Base-by-base conservation (phyloP, 2,113 vertebrate species). In the Carassius auratus region DNA sequence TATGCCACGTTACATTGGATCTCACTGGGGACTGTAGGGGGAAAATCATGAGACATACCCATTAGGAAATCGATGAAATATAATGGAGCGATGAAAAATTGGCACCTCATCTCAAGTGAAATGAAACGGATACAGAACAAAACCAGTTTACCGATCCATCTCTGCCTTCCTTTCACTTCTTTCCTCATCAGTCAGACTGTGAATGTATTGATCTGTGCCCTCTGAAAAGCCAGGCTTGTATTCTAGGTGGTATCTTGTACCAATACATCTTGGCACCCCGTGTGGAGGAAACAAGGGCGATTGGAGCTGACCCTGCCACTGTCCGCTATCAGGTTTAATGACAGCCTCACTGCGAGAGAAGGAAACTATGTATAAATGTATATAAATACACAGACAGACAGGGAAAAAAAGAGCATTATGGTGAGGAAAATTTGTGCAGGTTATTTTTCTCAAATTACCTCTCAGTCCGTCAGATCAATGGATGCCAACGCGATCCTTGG, bases 121-220 rank as follows among this genome's bases (percentile, higher is more conserved):
- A 73, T 33, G 68, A 74, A 69, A 33, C 36, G 38, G 15, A 79
- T 42, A 78, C 64, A 80, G 66, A 78, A 57, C 23, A 45, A 79
- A 80, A 73, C 33, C 9, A 4, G 30, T 64, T 77, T 15, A 69
- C 42, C 33, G 48, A 57, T 48, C 33, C 33, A 7, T 85, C 64
- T 73, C 57, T 48, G 8, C 3, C 85, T 88, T 90, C 30, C 30
- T 62, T 78, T 86, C 48, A 55, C 30, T 82, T 82, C 69, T 62
- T 42, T 84, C 10, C 69, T 68, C 36, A 30, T 21, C 2, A 17
- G 26, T 48, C 81, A 52, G 55, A 75, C 38, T 61, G 62, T 66
- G 33, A 19, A 10, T 10, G 26, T 81, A 80, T 76, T 87, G 76
- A 90, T 87, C 86, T 71, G 76, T 86, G 71, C 38, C 55, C 36